Evolutionary conservation across 2,888 invertebrate species (phyloP).

Genomic region (Parnassius apollo): DNA sequence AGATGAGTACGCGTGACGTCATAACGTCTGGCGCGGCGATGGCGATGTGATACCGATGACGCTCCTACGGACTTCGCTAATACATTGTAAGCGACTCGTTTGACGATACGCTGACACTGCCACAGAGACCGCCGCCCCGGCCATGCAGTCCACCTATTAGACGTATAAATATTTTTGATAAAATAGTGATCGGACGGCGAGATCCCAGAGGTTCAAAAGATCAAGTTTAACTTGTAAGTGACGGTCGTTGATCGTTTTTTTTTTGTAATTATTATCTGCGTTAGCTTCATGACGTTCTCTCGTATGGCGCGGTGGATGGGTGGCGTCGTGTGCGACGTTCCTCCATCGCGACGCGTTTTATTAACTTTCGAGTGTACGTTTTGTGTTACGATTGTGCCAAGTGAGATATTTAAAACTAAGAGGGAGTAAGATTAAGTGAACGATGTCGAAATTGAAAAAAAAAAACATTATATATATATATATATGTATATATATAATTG

Average conservation of each 20-base stretch:
- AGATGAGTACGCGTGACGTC: not conserved
- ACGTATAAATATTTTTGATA: constrained; percentile 70
- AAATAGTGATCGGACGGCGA: constrained; percentile 72
- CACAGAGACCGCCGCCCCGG: not conserved
- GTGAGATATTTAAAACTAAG: constrained; percentile 74
- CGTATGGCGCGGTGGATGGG: constrained; percentile 23
- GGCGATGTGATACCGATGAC: not conserved
- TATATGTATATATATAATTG: constrained; percentile 76
- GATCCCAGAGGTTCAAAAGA: constrained; percentile 51
- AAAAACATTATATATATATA: constrained; percentile 42
- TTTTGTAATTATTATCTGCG: constrained; percentile 72
- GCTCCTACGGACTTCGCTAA: not conserved
- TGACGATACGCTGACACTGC: not conserved
- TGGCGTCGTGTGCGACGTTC: constrained; percentile 28
- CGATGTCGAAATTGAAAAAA: constrained; percentile 77
- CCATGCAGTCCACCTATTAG: constrained; percentile 42
- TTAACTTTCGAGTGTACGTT: constrained; percentile 59
- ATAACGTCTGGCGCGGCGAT: not conserved
- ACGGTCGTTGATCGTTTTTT: constrained; percentile 78
- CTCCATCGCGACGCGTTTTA: constrained; percentile 47
- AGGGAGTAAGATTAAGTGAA: constrained; percentile 79
- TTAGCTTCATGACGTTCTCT: constrained; percentile 39
- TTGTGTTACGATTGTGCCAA: constrained; percentile 79
- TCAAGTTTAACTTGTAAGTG: constrained; percentile 77
- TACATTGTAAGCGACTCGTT: not conserved